These are phyloP conservation scores for Cryptus armator DNA, from an alignment of 2,888 invertebrate species.

Conservation along the genomic window DNA sequence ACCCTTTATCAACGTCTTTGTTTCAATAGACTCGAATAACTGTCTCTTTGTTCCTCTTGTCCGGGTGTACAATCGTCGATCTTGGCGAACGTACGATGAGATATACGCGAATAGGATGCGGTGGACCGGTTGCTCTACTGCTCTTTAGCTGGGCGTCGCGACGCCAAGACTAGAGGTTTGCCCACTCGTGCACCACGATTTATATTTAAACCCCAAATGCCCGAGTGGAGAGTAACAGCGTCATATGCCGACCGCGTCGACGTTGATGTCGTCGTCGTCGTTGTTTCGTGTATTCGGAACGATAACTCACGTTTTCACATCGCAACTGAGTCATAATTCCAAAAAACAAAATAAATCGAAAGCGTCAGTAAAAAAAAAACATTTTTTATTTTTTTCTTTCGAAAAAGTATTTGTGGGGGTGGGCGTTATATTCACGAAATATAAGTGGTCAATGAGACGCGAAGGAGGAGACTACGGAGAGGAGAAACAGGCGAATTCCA, in stretches of 20 bases:
- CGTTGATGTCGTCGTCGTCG: not conserved
- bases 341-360: not conserved
- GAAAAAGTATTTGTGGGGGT: too few species aligned
- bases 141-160: slow-evolving; percentile 79
- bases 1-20: too few species aligned
- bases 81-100: not conserved
- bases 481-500: not conserved
- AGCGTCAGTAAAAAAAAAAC: not conserved
- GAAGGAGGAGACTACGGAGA: not conserved
- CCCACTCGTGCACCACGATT: slow-evolving; percentile 79
- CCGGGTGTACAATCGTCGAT: not conserved
- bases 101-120: slow-evolving; percentile 6
- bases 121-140: slow-evolving; percentile 32
- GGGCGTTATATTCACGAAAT: not conserved
- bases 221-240: slow-evolving; percentile 28
- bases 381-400: not conserved
- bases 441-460: not conserved
- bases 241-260: slow-evolving; percentile 11
- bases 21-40: too few species aligned
- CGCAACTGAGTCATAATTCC: not conserved
- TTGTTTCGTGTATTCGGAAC: slow-evolving; percentile 5
- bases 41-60: not conserved
- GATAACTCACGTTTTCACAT: not conserved
- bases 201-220: slow-evolving; percentile 82
- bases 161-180: slow-evolving; percentile 82